Base-by-base conservation (phyloP, 2,888 invertebrate species). In the Luperina nickerlii region DNA sequence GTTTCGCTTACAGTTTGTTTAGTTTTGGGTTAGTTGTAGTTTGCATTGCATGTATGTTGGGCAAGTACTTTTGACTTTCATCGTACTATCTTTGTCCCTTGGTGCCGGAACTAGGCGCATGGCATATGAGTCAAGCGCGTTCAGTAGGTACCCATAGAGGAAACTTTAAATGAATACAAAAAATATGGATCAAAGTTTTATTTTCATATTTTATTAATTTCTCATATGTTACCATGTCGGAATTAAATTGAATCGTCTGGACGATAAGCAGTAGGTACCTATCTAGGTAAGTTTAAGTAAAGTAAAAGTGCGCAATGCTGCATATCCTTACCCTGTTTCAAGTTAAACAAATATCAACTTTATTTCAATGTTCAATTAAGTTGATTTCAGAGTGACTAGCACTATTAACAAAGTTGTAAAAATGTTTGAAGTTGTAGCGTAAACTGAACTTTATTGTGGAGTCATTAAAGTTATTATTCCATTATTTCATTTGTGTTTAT, bases 1-100 rank as follows among this genome's bases (percentile, higher is more conserved):
- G 54, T 76, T 74, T 57, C n/a, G 38, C 9, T 42, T 18, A 42
- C 27, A 51, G 83, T 80, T 72, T 62, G 62, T 65, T 45, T 45
- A 70, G 70, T 65, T 63, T 76, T 27, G 18, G 7, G 45, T 62
- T 38, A 15, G n/a, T 76, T 79, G 27, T 38, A 38, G 38, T 74
- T 70, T 74, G 70, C n/a, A 72, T 57, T 74, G 70, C n/a, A 72
- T 57, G 32, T 68, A 24, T 69, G 83, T 70, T 54, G 5, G 54
- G 11, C 38, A 32, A 65, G 8, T 20, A 9, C 18, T 48, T 67
- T 68, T 57, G 13, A 15, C 27, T 68, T 67, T 48, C 5, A 48
- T 18, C 11, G 11, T 32, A 66, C 2, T 60, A 9, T 9, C 27
- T 18, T 24, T 48, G 24, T 65, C 2, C 9, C 38, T 67, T 65